phyloP scores from a whole-genome alignment of 1,140 invertebrate genomes.

The Pomacea maculata region DNA sequence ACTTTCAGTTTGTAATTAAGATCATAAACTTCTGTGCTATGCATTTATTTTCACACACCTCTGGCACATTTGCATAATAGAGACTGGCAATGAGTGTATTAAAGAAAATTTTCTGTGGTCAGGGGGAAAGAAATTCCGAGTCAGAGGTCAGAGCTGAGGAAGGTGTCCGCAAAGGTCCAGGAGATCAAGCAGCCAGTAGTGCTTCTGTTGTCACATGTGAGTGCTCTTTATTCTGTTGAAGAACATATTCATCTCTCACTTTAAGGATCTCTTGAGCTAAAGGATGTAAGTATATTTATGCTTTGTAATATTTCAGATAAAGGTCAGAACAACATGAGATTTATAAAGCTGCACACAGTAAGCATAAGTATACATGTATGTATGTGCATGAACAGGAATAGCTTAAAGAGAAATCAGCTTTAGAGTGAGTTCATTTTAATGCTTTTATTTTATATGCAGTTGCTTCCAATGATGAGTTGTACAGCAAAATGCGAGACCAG shows the following conservation, averaged over 20 bases:
- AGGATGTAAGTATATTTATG: too few relatives aligned
- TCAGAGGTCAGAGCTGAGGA: slow-evolving; percentile 6
- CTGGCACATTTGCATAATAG: too few relatives aligned
- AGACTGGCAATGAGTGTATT: too few relatives aligned
- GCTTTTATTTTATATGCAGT: slow-evolving; percentile 33
- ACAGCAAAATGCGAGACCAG: slow-evolving; percentile 63
- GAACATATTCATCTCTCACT: too few relatives aligned
- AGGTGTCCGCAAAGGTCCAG: slow-evolving; percentile 28
- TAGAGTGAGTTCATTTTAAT: neutral
- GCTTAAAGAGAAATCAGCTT: neutral
- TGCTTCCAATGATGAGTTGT: slow-evolving; percentile 65
- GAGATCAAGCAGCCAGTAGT: slow-evolving; percentile 22
- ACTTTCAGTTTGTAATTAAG: too few relatives aligned
- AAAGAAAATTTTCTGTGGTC: neutral
- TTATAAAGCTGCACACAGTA: neutral
- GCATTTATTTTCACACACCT: too few relatives aligned
- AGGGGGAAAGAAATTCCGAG: slow-evolving; percentile 10
- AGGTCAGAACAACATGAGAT: neutral
- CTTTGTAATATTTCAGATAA: too few relatives aligned
- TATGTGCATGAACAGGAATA: neutral
- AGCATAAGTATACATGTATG: neutral
- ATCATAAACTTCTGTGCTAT: too few relatives aligned
- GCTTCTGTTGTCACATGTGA: slow-evolving; percentile 48
- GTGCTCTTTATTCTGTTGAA: slow-evolving; percentile 4
- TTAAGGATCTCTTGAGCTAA: too few relatives aligned